Evolutionary conservation across 2,888 invertebrate genomes (phyloP).

Genomic region (Temnothorax rugatulus): DNA sequence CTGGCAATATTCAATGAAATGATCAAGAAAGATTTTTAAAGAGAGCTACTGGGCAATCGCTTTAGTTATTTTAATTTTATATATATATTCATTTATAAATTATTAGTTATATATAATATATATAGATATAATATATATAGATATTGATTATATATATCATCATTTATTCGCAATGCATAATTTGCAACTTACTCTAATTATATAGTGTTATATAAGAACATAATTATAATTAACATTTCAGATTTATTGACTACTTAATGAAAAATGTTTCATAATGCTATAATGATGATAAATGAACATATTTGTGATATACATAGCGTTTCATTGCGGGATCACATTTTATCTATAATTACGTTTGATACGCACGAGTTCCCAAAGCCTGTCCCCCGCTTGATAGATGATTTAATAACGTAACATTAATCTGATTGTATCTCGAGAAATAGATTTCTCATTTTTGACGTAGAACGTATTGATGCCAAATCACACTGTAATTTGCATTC

Average conservation of each 20-base stretch:
- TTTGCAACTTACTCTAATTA: not conserved
- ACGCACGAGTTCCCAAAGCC: not conserved
- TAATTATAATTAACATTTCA: not conserved
- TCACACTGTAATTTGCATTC: slow-evolving; percentile 40
- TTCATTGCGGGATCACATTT: not conserved
- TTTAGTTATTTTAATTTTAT: not conserved
- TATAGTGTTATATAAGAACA: not conserved
- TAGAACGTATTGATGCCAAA: slow-evolving; percentile 16
- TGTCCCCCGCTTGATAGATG: not conserved
- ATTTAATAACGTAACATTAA: slow-evolving; percentile 22
- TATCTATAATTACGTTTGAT: slow-evolving; percentile 4
- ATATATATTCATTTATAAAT: not conserved
- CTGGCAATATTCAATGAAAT: slow-evolving; percentile 73
- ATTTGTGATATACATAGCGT: not conserved
- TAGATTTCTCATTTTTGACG: slow-evolving; percentile 17
- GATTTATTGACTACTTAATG: not conserved
- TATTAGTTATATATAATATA: not conserved
- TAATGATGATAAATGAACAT: slow-evolving; percentile 12
- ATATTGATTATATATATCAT: not conserved
- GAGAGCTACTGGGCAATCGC: slow-evolving; percentile 45
- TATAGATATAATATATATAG: no score
- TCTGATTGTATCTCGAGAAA: not conserved
- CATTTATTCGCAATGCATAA: not conserved
- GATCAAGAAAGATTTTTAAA: slow-evolving; percentile 70
- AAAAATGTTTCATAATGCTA: not conserved